These are phyloP conservation scores for Lepidocyrtinus sp. DNA, from an alignment of 2,888 invertebrate genomes.

Conservation along the genomic window DNA sequence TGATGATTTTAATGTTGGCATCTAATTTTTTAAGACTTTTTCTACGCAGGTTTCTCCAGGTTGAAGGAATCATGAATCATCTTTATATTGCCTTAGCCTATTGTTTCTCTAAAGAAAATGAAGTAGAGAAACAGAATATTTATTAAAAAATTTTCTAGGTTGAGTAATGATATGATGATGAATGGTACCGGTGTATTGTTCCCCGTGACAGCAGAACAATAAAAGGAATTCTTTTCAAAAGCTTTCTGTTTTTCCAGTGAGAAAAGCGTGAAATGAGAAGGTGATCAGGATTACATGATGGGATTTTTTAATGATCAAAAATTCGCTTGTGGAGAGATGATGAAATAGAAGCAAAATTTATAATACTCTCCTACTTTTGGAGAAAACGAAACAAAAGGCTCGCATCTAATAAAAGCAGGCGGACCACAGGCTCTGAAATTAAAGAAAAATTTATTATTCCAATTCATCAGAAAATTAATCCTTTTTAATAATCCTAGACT, in stretches of 20 bases:
- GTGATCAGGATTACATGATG: conserved; percentile 9
- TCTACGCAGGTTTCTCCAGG: conserved; percentile 10
- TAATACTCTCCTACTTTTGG: no score
- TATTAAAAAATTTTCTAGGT: conserved; percentile 3
- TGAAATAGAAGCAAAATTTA: conserved; percentile 6
- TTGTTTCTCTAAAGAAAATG: conserved; percentile 9
- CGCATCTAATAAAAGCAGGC: neutral
- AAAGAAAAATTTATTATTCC: conserved; percentile 10
- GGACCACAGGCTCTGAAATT: conserved; percentile 1
- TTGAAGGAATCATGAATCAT: conserved; percentile 13
- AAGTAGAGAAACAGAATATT: conserved; percentile 2
- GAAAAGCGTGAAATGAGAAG: conserved; percentile 42
- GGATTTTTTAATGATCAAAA: neutral
- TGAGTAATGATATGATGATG: conserved; percentile 30
- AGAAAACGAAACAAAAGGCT: no score
- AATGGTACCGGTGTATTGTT: conserved; percentile 31
- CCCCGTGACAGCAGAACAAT: conserved; percentile 41
- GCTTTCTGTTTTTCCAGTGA: conserved; percentile 21
- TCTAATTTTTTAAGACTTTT: conserved; percentile 13
- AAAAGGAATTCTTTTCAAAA: conserved; percentile 20
- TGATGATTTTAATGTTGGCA: conserved; percentile 11
- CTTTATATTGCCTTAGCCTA: neutral
- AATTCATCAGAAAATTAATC: conserved; percentile 11
- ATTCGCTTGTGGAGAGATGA: neutral
- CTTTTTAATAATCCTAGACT: neutral